These are phyloP conservation scores for Chloroceryle amazona DNA, from an alignment of 2,797 vertebrate genomes.

Conservation along the genomic window DNA sequence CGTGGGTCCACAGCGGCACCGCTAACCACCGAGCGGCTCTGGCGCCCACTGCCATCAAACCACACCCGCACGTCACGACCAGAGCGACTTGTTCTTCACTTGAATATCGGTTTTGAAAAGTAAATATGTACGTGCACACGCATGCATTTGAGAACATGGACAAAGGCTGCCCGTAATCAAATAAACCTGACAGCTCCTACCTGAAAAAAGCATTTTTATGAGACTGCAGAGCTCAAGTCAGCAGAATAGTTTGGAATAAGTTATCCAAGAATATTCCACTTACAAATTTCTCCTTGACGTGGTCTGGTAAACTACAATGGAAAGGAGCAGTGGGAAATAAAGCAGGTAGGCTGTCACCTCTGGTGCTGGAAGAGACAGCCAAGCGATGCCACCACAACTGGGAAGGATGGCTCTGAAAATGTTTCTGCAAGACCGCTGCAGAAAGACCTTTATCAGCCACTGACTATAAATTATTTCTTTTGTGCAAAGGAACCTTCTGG, in stretches of 20 bases:
- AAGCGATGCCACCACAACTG: neutral
- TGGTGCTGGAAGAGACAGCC: fast-evolving
- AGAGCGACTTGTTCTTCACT: neutral
- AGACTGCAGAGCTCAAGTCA: neutral
- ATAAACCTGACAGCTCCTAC: neutral
- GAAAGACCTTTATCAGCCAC: constrained; percentile 58
- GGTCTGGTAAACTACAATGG: neutral
- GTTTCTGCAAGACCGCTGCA: neutral
- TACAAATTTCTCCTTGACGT: neutral
- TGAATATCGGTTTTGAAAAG: neutral
- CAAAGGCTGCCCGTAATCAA: neutral
- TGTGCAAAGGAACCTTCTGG: constrained; percentile 58
- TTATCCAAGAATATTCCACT: neutral
- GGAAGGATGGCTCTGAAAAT: constrained; percentile 20
- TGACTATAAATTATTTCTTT: constrained; percentile 61
- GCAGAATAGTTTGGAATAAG: neutral
- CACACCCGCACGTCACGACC: neutral
- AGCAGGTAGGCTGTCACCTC: neutral
- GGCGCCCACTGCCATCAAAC: neutral
- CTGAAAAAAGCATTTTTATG: neutral
- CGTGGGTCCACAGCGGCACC: neutral
- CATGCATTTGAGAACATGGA: neutral
- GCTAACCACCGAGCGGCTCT: neutral
- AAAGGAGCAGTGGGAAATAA: neutral
- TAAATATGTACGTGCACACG: neutral